Evolutionary conservation across 37 sponge, comb jelly and placozoan genomes (phyloP), one percentile per base, ranked within the genome.

Genomic region (Cliona cf. orientalis): DNA sequence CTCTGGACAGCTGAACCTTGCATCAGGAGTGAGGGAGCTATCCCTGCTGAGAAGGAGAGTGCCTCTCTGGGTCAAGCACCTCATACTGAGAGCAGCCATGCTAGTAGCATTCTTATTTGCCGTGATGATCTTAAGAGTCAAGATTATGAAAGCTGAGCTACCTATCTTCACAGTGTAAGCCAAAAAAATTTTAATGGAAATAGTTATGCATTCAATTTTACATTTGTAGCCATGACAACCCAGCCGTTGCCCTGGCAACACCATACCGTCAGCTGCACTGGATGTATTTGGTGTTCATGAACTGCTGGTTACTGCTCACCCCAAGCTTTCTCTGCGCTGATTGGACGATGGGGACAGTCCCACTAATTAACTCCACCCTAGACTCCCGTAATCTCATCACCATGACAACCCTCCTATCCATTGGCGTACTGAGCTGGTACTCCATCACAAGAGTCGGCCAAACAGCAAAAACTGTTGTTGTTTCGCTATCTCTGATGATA

Each of bases 291-390:
- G 74, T 80, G 21, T 97, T 88, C 64, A 76, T 85, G 44, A 97
- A 97, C 44, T 42, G 63, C 23, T 83, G 92, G 91, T 85, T 94
- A 7, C 89, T 97, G 0, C 62, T 93, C 33, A 46, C 11, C 67
- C 97, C 97, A 1, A 82, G 82, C 31, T 59, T 40, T 2, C 87
- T 97, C 49, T 93, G 91, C 72, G 84, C 93, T 62, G 97, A 97
- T 43, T 97, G 94, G 92, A 93, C 94, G 0, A 97, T 97, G 97
- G 86, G 81, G n/a, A 97, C 94, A 6, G 69, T 97, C 58, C 97
- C 92, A 34, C 84, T 86, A n/a, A 79, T 97, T n/a, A 75, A 85
- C 17, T 61, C 87, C 21, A 40, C 90, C 22, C 43, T 43, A 21
- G 97, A 97, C 64, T 77, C 75, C 0, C 80, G 97, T 45, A 93